Percentiles rank a stretch among this genome's conserved stretches.
phyloP scores from a whole-genome alignment of 2,113 vertebrate genomes.

The Microcebus lehilahytsara region DNA sequence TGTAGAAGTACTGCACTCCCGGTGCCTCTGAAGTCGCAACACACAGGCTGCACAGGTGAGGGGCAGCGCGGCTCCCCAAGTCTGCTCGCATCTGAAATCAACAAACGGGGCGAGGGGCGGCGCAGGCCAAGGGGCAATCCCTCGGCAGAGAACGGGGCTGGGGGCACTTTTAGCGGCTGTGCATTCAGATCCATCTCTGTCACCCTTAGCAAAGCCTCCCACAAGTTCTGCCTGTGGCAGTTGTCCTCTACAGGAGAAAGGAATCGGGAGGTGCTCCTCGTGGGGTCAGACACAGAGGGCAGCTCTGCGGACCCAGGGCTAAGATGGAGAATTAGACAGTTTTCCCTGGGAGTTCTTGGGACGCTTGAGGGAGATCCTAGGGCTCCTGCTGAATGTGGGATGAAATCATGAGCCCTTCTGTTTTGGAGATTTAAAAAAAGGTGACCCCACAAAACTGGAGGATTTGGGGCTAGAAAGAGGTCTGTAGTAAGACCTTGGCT shows the following conservation, averaged over 20 bases:
- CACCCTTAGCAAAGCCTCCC: neutral
- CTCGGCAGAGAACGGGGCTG: neutral
- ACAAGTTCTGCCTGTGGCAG: neutral
- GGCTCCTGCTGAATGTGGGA: neutral
- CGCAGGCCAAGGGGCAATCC: accelerated
- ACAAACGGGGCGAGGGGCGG: accelerated
- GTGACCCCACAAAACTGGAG: neutral
- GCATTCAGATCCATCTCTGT: too few relatives aligned
- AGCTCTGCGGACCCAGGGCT: neutral
- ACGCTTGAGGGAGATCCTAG: too few relatives aligned
- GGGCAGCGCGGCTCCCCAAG: too few relatives aligned
- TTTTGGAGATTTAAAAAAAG: neutral
- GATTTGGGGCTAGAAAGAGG: neutral
- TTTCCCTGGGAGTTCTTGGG: neutral
- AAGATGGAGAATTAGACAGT: neutral
- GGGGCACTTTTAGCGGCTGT: accelerated
- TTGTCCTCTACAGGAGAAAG: neutral
- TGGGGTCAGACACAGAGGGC: neutral
- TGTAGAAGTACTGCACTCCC: neutral
- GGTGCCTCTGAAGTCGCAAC: neutral
- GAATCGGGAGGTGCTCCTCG: accelerated
- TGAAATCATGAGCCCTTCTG: neutral
- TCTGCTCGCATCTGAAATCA: neutral
- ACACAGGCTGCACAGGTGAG: neutral
- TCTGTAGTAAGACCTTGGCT: neutral